These are phyloP conservation scores for Baryphthengus martii DNA, from an alignment of 2,113 vertebrate species.

Conservation along the genomic window DNA sequence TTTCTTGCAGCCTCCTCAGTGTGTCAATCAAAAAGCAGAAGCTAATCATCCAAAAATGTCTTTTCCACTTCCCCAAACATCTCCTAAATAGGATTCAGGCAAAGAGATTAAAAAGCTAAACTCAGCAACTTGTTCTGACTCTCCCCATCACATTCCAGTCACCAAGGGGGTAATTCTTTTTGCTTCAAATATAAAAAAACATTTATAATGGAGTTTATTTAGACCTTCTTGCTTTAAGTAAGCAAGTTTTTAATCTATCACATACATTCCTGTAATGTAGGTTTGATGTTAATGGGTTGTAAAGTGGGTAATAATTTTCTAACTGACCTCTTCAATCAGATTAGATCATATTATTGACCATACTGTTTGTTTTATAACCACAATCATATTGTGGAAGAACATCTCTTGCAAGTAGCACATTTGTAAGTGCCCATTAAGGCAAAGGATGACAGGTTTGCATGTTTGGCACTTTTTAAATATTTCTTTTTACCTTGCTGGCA, in stretches of 20 bases:
- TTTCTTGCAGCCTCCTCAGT: slow-evolving; percentile 2
- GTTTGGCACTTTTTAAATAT: slow-evolving; percentile 65
- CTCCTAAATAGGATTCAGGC: neutral
- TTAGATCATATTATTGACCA: slow-evolving; percentile 80
- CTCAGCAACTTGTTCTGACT: slow-evolving; percentile 41
- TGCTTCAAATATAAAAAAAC: slow-evolving; percentile 45
- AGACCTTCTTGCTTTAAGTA: slow-evolving; percentile 71
- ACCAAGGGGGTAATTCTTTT: slow-evolving; percentile 49
- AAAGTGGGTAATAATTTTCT: slow-evolving; percentile 80
- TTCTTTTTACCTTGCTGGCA: slow-evolving; percentile 57
- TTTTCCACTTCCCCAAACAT: slow-evolving; percentile 8
- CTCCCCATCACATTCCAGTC: neutral
- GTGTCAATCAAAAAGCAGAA: slow-evolving; percentile 45
- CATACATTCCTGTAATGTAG: slow-evolving; percentile 72
- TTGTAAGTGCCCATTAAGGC: slow-evolving; percentile 74
- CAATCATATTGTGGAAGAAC: slow-evolving; percentile 75
- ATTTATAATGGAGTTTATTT: slow-evolving; percentile 69
- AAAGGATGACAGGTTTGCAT: slow-evolving; percentile 72
- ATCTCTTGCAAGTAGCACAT: slow-evolving; percentile 70
- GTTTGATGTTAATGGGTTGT: slow-evolving; percentile 78
- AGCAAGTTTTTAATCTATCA: slow-evolving; percentile 77
- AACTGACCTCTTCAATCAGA: slow-evolving; percentile 77
- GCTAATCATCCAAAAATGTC: slow-evolving; percentile 17
- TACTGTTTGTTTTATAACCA: slow-evolving; percentile 77
- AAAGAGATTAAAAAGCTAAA: slow-evolving; percentile 28